These are phyloP conservation scores for Trichoplusia ni DNA, from an alignment of 1,140 invertebrate genomes.

Conservation along the genomic window DNA sequence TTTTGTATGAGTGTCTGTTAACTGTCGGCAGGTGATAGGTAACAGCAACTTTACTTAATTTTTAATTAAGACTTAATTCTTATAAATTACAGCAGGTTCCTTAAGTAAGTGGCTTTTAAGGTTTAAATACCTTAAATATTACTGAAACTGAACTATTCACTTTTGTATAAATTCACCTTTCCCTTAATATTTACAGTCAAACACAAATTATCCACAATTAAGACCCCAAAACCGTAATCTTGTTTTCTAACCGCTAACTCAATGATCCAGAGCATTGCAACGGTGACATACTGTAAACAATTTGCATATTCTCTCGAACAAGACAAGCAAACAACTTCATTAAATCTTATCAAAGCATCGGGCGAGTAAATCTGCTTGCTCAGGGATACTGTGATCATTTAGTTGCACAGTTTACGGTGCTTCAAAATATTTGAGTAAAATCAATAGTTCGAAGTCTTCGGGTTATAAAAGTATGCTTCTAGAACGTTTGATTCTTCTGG, in stretches of 20 bases:
- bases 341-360: slow-evolving; percentile 20
- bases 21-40: too few relatives aligned
- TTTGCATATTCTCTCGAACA: slow-evolving; percentile 19
- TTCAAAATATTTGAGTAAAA: not conserved
- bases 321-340: slow-evolving; percentile 23
- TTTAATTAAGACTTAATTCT: too few relatives aligned
- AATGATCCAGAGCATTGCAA: slow-evolving; percentile 1
- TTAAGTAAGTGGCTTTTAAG: too few relatives aligned
- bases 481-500: too few relatives aligned
- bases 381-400: not conserved
- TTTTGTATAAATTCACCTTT: too few relatives aligned
- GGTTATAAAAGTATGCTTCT: too few relatives aligned
- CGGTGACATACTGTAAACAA: slow-evolving; percentile 20
- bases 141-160: too few relatives aligned
- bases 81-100: too few relatives aligned
- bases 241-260: not conserved
- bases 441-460: not conserved
- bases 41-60: too few relatives aligned
- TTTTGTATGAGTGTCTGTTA: too few relatives aligned
- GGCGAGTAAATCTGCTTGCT: slow-evolving; percentile 14
- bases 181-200: too few relatives aligned
- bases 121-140: too few relatives aligned
- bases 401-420: not conserved
- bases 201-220: not conserved
- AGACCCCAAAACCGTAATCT: not conserved